Evolutionary conservation across 2,113 vertebrate species (phyloP).

Genomic region (Boulengeromyrus knoepffleri): DNA sequence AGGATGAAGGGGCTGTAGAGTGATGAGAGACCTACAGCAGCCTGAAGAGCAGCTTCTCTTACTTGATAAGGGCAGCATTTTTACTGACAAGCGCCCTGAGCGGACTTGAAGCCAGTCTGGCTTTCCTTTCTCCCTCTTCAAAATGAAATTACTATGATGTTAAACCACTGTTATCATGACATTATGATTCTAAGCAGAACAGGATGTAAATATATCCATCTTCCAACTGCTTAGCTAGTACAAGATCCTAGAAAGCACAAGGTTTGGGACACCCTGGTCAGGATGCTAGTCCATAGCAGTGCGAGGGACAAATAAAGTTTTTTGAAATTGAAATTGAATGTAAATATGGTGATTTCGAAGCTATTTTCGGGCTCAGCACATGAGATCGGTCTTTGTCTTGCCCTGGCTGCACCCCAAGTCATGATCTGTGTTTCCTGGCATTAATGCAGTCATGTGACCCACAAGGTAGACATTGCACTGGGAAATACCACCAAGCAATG

Average conservation of each 20-base stretch:
- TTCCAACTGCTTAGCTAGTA: background rate
- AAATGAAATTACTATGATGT: background rate
- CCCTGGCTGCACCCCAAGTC: background rate
- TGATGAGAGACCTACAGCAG: background rate
- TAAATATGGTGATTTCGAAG: background rate
- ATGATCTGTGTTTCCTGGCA: background rate
- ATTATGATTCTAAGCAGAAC: background rate
- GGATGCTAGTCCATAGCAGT: background rate
- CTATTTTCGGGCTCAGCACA: background rate
- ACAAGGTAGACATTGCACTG: background rate
- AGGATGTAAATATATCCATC: background rate
- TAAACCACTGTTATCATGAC: background rate
- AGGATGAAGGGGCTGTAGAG: conserved; percentile 21
- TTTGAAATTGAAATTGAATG: background rate
- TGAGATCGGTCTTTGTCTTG: background rate
- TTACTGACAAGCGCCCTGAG: background rate
- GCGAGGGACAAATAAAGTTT: too few relatives aligned
- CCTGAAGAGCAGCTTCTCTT: background rate
- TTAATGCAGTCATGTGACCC: background rate
- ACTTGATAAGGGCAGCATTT: background rate
- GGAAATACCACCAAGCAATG: background rate
- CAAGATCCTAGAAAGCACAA: background rate
- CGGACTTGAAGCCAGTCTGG: background rate
- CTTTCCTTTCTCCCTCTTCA: background rate
- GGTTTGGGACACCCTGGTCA: background rate